phyloP scores from a whole-genome alignment of 1,140 invertebrate genomes.

The Eumaeus atala region DNA sequence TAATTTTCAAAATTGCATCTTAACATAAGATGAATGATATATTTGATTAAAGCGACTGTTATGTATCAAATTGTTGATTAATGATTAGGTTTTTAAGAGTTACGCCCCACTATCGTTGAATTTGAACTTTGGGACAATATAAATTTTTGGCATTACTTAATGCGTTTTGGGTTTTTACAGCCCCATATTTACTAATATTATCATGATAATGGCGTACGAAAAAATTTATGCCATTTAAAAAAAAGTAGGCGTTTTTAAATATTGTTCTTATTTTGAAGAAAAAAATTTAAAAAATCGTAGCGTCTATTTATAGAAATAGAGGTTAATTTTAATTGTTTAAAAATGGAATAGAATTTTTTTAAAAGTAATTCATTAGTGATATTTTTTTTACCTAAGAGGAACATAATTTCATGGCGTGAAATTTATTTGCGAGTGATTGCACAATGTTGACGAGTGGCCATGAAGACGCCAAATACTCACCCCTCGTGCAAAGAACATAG shows the following conservation, averaged over 20 bases:
- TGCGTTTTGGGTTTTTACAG: constrained; percentile 58
- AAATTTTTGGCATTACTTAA: constrained; percentile 41
- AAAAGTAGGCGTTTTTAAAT: constrained; percentile 5
- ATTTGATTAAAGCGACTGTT: constrained; percentile 31
- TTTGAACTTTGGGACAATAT: constrained; percentile 58
- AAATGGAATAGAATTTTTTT: neutral
- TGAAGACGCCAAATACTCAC: neutral
- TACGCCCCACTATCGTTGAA: constrained; percentile 51
- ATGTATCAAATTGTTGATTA: constrained; percentile 41
- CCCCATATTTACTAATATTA: constrained; percentile 43
- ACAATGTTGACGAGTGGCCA: neutral
- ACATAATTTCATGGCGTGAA: neutral
- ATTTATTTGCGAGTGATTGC: neutral
- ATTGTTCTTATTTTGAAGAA: constrained; percentile 10
- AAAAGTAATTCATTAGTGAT: constrained; percentile 5
- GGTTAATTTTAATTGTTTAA: constrained; percentile 4
- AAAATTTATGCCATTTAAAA: constrained; percentile 10
- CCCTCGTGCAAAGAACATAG: neutral
- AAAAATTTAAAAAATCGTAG: neutral
- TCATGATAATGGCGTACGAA: constrained; percentile 27
- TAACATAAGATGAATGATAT: neutral
- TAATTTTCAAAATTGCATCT: too few relatives aligned
- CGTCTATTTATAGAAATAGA: constrained; percentile 7
- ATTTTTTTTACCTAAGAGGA: constrained; percentile 7
- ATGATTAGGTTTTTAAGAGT: constrained; percentile 58